These are phyloP conservation scores for Drosophila planitibia DNA, from an alignment of 2,888 invertebrate genomes.

Conservation along the genomic window DNA sequence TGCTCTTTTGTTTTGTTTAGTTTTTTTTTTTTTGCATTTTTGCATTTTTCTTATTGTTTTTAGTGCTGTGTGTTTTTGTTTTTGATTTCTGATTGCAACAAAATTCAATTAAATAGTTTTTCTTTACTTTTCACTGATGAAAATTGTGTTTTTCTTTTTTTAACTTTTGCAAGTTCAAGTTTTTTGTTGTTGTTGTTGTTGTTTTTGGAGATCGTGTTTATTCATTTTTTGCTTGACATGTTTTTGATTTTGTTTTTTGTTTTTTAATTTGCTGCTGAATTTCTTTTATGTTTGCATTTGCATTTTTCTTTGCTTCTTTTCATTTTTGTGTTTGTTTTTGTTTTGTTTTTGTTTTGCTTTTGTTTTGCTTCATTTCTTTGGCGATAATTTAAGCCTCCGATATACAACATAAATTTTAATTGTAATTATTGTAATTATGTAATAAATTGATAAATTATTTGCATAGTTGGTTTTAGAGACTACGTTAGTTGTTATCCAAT, in stretches of 20 bases:
- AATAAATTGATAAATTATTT: conserved; percentile 70
- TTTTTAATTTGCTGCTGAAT: conserved; percentile 39
- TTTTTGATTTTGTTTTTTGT: conserved; percentile 13
- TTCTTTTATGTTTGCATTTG: conserved; percentile 40
- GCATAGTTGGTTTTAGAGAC: conserved; percentile 49
- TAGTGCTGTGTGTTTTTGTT: conserved; percentile 21
- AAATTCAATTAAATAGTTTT: conserved; percentile 31
- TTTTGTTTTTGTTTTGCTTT: conserved; percentile 53
- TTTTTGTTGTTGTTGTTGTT: conserved; percentile 25
- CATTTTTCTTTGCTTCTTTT: conserved; percentile 33
- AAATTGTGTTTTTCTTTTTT: conserved; percentile 36
- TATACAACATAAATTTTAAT: conserved; percentile 78
- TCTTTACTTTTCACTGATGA: conserved; percentile 17
- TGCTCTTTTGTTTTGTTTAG: conserved; percentile 40
- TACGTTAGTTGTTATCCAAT: conserved; percentile 44
- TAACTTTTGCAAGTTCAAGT: conserved; percentile 44
- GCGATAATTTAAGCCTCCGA: conserved; percentile 85
- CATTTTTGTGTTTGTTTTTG: conserved; percentile 9
- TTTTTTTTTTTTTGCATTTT: conserved; percentile 16
- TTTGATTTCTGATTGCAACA: conserved; percentile 40
- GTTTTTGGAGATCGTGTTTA: conserved; percentile 70
- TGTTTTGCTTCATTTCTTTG: conserved; percentile 81
- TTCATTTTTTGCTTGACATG: conserved; percentile 47
- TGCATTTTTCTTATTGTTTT: conserved; percentile 12
- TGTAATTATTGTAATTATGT: conserved; percentile 45